Evolutionary conservation across 2,113 vertebrate genomes (phyloP).

Genomic region (Ceuthmochares aereus): DNA sequence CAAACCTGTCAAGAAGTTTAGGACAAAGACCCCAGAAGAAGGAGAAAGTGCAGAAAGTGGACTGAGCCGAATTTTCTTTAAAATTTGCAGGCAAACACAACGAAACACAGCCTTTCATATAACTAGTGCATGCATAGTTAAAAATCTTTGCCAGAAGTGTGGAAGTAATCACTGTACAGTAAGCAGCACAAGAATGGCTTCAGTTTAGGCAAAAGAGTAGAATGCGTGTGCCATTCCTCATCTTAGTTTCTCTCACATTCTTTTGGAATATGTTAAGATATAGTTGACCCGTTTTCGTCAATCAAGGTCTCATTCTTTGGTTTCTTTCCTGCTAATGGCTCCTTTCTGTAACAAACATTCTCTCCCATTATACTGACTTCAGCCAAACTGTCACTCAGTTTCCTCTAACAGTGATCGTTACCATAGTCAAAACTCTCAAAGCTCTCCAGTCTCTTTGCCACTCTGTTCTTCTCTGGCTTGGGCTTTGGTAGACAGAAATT

Average conservation of each 20-base stretch:
- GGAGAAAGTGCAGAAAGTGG: neutral
- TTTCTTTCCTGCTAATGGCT: neutral
- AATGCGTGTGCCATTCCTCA: neutral
- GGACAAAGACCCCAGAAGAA: neutral
- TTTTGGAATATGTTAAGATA: neutral
- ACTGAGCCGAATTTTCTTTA: neutral
- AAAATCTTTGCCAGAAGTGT: neutral
- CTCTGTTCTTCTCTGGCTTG: neutral
- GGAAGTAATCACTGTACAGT: neutral
- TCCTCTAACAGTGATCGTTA: neutral
- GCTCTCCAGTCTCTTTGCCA: neutral
- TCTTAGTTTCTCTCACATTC: neutral
- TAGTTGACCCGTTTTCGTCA: rapidly evolving
- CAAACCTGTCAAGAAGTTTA: neutral
- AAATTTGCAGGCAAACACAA: neutral
- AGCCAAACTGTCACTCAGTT: neutral
- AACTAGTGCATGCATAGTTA: neutral
- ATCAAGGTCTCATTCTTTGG: neutral
- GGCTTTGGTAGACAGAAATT: neutral
- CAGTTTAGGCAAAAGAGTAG: neutral
- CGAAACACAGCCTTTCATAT: neutral
- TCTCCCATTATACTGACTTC: neutral
- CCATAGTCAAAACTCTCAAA: neutral
- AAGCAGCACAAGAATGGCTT: neutral
- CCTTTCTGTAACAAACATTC: neutral